Percentiles rank a stretch among this genome's conserved stretches.
phyloP scores from a whole-genome alignment of 1,140 invertebrate genomes.

The Lordiphosa clarofinis region DNA sequence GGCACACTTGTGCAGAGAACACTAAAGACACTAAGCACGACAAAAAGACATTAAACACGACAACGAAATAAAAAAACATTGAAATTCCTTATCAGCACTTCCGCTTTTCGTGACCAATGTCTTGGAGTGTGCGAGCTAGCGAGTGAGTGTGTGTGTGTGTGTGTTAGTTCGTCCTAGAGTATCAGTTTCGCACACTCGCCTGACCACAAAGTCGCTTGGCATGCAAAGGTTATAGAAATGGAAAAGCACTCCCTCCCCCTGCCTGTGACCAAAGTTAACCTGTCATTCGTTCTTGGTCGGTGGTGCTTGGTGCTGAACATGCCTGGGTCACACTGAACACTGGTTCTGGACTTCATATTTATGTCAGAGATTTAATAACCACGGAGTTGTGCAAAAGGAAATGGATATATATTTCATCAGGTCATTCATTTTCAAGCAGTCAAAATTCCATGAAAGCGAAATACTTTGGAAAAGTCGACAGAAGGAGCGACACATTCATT shows the following conservation, averaged over 20 bases:
- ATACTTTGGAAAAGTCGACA: too few species aligned
- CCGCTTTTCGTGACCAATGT: conserved; percentile 79
- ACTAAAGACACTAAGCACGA: conserved; percentile 79
- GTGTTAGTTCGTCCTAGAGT: conserved; percentile 24
- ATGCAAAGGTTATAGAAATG: conserved; percentile 76
- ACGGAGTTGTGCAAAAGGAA: too few species aligned
- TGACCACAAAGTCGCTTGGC: conserved; percentile 22
- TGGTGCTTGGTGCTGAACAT: too few species aligned
- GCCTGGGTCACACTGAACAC: conserved; percentile 16
- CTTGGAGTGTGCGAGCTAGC: conserved; percentile 40
- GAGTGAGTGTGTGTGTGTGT: conserved; percentile 14
- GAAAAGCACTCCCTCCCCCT: conserved; percentile 48
- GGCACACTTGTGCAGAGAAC: conserved; percentile 17
- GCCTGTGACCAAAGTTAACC: conserved; percentile 3
- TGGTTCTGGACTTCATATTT: too few species aligned
- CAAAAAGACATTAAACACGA: conserved; percentile 80
- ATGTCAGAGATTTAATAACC: too few species aligned
- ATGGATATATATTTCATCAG: too few species aligned
- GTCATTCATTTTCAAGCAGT: too few species aligned
- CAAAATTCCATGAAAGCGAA: too few species aligned
- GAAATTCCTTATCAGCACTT: conserved; percentile 79
- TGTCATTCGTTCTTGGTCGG: conserved; percentile 11
- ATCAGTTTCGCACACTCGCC: conserved; percentile 63
- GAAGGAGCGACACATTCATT: too few species aligned
- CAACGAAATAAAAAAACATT: conserved; percentile 78